These are phyloP conservation scores for Xiphophorus couchianus DNA, from an alignment of 2,113 vertebrate genomes.

Conservation along the genomic window DNA sequence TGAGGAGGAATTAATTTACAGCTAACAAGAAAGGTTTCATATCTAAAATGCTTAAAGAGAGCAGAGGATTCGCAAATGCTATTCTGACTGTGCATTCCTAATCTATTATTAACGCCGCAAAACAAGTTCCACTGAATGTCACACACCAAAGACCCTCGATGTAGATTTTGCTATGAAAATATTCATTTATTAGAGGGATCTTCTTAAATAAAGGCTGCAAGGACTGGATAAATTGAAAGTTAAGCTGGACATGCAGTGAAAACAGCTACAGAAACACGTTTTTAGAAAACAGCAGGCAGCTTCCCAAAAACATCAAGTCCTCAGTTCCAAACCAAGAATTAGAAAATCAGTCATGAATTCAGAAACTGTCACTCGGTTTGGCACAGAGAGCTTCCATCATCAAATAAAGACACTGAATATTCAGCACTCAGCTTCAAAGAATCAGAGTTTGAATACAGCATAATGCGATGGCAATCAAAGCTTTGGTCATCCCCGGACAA, in stretches of 20 bases:
- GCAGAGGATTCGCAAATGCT: conserved; percentile 10
- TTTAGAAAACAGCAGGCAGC: background rate
- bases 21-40: conserved; percentile 1
- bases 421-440: background rate
- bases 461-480: background rate
- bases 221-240: conserved; percentile 2
- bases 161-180: conserved; percentile 3
- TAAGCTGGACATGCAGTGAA: background rate
- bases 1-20: conserved; percentile 32
- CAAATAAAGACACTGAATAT: background rate
- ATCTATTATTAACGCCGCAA: conserved; percentile 36
- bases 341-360: background rate
- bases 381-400: conserved; percentile 8
- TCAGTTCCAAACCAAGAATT: background rate
- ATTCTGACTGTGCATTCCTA: conserved; percentile 23
- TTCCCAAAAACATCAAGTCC: conserved; percentile 13
- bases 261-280: background rate
- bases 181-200: conserved; percentile 9
- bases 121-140: conserved; percentile 28
- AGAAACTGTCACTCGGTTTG: background rate
- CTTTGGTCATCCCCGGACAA: background rate
- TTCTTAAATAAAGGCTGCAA: background rate
- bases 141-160: conserved; percentile 14
- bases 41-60: conserved; percentile 15
- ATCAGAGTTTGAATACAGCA: background rate